These are phyloP conservation scores for Pseudotriccus pelzelni DNA, from an alignment of 2,797 vertebrate genomes.

Conservation along the genomic window DNA sequence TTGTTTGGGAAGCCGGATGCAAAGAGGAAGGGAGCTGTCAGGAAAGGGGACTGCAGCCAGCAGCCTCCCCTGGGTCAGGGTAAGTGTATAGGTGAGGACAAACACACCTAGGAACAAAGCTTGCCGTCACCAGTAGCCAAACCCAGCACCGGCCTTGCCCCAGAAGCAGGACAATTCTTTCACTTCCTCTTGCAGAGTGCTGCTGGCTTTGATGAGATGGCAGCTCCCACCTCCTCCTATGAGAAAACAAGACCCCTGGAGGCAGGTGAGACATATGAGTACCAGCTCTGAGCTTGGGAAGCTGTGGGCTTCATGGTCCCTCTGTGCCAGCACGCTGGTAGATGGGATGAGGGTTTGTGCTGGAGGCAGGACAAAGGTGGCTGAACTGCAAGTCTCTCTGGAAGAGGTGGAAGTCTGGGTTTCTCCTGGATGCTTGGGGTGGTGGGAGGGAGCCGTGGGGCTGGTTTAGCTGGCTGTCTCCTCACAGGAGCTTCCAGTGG, in stretches of 20 bases:
- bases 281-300: neutral
- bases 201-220: conserved; percentile 85
- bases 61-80: neutral
- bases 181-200: conserved; percentile 79
- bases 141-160: neutral
- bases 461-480: neutral
- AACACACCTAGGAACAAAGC: neutral
- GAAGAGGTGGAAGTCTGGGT: neutral
- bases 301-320: too few species aligned
- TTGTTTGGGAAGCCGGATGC: neutral
- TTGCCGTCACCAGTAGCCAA: neutral
- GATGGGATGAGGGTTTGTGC: neutral
- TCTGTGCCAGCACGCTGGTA: neutral
- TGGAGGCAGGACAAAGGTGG: neutral
- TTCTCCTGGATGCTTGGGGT: neutral
- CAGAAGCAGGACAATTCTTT: neutral
- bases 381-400: neutral
- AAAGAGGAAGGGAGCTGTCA: neutral
- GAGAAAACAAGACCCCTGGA: conserved; percentile 88
- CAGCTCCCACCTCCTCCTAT: conserved; percentile 84
- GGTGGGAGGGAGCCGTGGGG: fast-evolving
- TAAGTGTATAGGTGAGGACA: neutral
- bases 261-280: conserved; percentile 80
- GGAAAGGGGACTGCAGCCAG: neutral
- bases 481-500: conserved; percentile 77